Evolutionary conservation across 2,113 vertebrate species (phyloP), one percentile per base, ranked within the genome.

Genomic region (Glaucidium brasilianum): DNA sequence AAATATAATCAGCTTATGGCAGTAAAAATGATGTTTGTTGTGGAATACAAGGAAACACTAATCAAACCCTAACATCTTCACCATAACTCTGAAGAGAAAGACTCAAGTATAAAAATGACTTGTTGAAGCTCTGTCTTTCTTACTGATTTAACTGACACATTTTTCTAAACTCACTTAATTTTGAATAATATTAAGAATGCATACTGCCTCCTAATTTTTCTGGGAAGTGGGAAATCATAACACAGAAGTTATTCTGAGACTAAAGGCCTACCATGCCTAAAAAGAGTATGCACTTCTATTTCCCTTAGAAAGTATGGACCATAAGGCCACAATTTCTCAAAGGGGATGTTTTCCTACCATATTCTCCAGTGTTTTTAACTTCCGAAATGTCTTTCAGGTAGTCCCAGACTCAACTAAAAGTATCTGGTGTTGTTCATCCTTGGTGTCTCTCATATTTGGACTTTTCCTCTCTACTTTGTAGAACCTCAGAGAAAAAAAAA

Each of bases 21-120:
- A 91, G 23, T 79, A 96, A 94, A 97, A 92, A 62, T 39, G n/a
- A 79, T 20, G 15, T 97, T 94, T 95, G 92, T 94, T 92, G 59
- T 92, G 37, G 25, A 89, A 30, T 55, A 86, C 72, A 95, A 96
- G 73, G 60, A 95, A 92, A 94, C 92, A 93, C 92, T 81, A 95
- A 92, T 90, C 62, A 78, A 80, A 76, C 12, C 47, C 50, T 95
- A 86, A 52, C 66, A 74, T 81, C 88, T 79, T 49, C 23, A 39
- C 17, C 53, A 26, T 88, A 84, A 39, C 66, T 49, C 43, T 59
- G 62, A 89, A 60, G 55, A 83, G 68, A 97, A 85, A 85, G 45
- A 55, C 47, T 34, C 8, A n/a, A 34, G 78, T 53, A 34, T 79
- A 94, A 94, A 95, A 83, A 69, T 43, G 64, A 45, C 34, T 35